Base-by-base conservation (phyloP, 2,797 vertebrate genomes). In the Gila robusta region DNA sequence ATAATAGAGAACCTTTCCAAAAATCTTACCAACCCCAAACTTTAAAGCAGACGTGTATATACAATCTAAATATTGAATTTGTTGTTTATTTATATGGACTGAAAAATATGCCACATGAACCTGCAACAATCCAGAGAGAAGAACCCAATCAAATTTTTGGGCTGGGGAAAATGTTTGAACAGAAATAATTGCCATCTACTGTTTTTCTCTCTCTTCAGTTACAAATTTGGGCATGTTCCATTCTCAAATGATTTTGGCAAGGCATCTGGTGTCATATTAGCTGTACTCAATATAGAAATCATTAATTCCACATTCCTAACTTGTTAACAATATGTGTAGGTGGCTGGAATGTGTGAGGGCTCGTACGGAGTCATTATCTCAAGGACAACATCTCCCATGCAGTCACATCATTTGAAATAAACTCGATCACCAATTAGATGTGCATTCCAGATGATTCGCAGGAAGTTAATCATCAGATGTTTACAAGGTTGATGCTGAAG, bases 271-370 rank as follows among this genome's bases (percentile, higher is more conserved):
- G 66, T 85, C 52, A 84, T 70, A 83, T 81, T 82, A 87, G 80
- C 80, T 87, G 87, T 78, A 44, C 76, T 78, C 52, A 21, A 71
- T 84, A 80, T 72, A 87, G 80, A 78, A 85, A 82, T 74, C 21
- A 74, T 69, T 80, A 89, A 79, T 80, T 83, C 70, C 70, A 84
- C 89, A 89, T 89, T 89, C 86, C 86, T 74, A 59, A 87, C 79
- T 62, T 82, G 67, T 80, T 90, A 84, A 54, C 72, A 80, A 82
- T 81, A 78, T 76, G 82, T 83, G 86, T 72, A 88, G 70, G 85
- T 83, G 87, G 78, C 47, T 71, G 84, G 87, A 87, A 88, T 85
- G 87, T 37, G 23, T 44, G 81, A 69, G 47, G 62, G 70, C 37
- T 86, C 52, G n/a, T 69, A n/a, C 19, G 7, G 56, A 81, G 79